Base-by-base conservation (phyloP, 2,797 vertebrate species). In the Peromyscus eremicus region DNA sequence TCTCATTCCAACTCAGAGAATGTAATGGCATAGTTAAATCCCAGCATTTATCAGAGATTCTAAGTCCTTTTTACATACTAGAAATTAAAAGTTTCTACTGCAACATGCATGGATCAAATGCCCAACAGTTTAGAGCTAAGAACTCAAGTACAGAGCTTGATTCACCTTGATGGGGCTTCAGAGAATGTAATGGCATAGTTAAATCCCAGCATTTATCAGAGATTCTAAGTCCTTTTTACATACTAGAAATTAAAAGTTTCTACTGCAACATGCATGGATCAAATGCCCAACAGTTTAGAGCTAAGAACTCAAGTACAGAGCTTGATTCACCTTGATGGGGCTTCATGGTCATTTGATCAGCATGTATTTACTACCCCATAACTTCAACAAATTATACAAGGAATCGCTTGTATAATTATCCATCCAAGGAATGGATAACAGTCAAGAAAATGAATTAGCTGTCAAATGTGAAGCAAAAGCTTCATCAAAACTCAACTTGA, bases 1-100 rank as follows among this genome's bases (percentile, higher is more conserved):
- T 91, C 68, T 94, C 64, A 89, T 76, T 79, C 79, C 89, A 76
- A 92, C 60, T 91, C 82, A 37, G 16, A 96, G 66, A 73, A 75
- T 62, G 46, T 14, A 92, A 89, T 62, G 43, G 8, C 43, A 17
- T 37, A 90, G 77, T 88, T 96, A 97, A 88, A 92, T 86, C 55
- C 29, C 34, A 94, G 81, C 34, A 6, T 76, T 83, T 77, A 89
- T 46, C 49, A 77, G 37, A 81, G 27, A 96, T 87, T 87, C 68
- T 94, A 73, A 84, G 49, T 96, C 13, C 76, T 9, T 64, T 84
- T 21, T 37, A 60, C 71, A 12, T 21, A n/a, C 1, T 84, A 66
- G 21, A 71, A 27, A 62, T 49, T 34, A 60, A 46, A 91, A 77
- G 23, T 60, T 76, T 66, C 79, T 92, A 43, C 81, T 90, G 92